Percentiles rank a stretch among this genome's conserved stretches.
Conservation (phyloP, 2,113 vertebrate species). For the Panurus biarmicus region DNA sequence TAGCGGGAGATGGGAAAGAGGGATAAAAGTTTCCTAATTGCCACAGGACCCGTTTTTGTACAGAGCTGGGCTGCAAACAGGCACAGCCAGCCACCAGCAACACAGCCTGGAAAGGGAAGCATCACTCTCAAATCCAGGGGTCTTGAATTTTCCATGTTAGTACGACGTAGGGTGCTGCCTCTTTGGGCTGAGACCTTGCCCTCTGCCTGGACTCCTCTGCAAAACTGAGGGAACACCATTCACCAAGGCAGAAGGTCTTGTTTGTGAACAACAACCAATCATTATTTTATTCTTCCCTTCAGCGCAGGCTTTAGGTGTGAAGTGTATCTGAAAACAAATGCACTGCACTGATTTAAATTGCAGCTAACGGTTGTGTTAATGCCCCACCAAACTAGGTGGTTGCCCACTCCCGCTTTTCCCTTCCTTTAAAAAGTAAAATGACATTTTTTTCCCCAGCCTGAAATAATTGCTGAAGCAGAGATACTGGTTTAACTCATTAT, state of each 20-base stretch:
- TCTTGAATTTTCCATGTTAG: background rate
- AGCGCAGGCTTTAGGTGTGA: background rate
- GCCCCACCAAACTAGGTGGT: slow-evolving; percentile 27
- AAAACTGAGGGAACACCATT: background rate
- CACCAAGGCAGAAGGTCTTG: background rate
- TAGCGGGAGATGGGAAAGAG: background rate
- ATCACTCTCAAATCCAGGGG: background rate
- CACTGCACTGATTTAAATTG: background rate
- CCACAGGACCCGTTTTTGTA: background rate
- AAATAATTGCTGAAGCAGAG: slow-evolving; percentile 71
- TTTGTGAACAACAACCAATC: background rate
- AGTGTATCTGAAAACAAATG: background rate
- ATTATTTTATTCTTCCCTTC: background rate
- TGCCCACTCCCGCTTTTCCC: background rate
- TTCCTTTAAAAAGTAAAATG: slow-evolving; percentile 53
- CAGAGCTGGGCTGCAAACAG: background rate
- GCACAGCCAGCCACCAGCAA: background rate
- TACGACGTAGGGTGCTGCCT: background rate
- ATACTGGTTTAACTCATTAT: slow-evolving; percentile 79
- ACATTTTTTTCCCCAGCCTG: slow-evolving; percentile 69
- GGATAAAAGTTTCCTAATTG: background rate
- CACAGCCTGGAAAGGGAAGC: background rate
- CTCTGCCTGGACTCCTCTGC: rapidly evolving
- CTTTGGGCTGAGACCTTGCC: background rate
- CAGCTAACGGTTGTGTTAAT: background rate